Evolutionary conservation across 2,113 vertebrate genomes (phyloP).

Genomic region (Proterorhinus semilunaris): DNA sequence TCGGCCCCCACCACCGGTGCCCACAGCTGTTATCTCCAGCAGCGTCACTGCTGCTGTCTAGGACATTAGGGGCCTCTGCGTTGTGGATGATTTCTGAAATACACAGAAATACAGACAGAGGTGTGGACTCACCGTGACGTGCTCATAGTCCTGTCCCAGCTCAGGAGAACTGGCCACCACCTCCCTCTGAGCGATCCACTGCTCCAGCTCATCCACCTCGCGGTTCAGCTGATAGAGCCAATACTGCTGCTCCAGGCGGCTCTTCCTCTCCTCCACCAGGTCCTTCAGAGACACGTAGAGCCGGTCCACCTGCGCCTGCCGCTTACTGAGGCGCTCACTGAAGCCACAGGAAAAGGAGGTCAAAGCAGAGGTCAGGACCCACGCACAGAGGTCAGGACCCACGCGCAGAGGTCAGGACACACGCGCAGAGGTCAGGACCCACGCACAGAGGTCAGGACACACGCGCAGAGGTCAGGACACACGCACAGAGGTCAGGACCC

Average conservation of each 20-base stretch:
- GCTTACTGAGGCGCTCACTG: constrained; percentile 93
- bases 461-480: too few relatives aligned
- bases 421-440: too few relatives aligned
- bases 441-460: too few relatives aligned
- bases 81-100: too few relatives aligned
- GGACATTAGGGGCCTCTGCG: too few relatives aligned
- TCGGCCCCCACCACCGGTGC: too few relatives aligned
- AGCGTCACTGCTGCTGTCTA: too few relatives aligned
- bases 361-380: not conserved
- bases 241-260: constrained; percentile 91
- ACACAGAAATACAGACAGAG: too few relatives aligned
- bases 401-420: too few relatives aligned
- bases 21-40: too few relatives aligned
- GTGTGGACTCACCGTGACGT: constrained; percentile 84
- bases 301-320: constrained; percentile 95
- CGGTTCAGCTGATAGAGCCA: constrained; percentile 95
- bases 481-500: too few relatives aligned
- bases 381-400: too few relatives aligned
- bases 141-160: constrained; percentile 94
- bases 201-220: constrained; percentile 94
- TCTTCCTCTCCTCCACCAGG: constrained; percentile 89
- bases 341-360: not conserved
- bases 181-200: constrained; percentile 95
- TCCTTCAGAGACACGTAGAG: constrained; percentile 97
- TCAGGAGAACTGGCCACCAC: constrained; percentile 92